Percentiles rank a stretch among this genome's conserved stretches.
Conservation (phyloP, 1,140 invertebrate species). For the Aphis gossypii region DNA sequence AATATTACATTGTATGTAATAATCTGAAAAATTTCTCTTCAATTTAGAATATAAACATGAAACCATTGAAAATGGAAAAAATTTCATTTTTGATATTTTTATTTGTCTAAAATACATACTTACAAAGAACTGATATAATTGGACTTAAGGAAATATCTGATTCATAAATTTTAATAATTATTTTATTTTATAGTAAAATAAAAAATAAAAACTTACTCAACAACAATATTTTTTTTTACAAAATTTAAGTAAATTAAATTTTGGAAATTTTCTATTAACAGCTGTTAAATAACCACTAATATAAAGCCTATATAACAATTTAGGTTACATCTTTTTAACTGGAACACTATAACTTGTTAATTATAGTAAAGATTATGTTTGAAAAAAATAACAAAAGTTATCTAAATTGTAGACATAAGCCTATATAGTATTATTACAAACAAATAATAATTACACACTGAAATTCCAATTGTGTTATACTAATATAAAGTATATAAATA, state of each 20-base stretch:
- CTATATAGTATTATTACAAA: neutral
- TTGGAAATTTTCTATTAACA: neutral
- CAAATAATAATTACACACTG: neutral
- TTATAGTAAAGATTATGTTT: neutral
- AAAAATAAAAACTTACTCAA: neutral
- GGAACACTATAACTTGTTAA: neutral
- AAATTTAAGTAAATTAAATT: neutral
- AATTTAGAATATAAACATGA: neutral
- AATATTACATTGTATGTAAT: neutral
- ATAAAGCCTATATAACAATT: neutral
- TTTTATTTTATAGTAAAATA: neutral
- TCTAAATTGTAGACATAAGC: neutral
- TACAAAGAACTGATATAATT: neutral
- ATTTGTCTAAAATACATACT: neutral
- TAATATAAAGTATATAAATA: slow-evolving; percentile 58
- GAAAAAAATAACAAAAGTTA: neutral
- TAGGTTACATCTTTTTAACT: neutral
- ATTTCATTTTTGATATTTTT: neutral
- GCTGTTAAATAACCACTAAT: neutral
- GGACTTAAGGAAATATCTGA: neutral
- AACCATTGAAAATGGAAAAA: neutral
- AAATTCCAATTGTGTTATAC: neutral
- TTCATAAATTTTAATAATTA: neutral
- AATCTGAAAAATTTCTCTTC: neutral
- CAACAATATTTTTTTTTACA: neutral